These are phyloP conservation scores for Actias luna DNA, from an alignment of 2,888 invertebrate species.

Conservation along the genomic window DNA sequence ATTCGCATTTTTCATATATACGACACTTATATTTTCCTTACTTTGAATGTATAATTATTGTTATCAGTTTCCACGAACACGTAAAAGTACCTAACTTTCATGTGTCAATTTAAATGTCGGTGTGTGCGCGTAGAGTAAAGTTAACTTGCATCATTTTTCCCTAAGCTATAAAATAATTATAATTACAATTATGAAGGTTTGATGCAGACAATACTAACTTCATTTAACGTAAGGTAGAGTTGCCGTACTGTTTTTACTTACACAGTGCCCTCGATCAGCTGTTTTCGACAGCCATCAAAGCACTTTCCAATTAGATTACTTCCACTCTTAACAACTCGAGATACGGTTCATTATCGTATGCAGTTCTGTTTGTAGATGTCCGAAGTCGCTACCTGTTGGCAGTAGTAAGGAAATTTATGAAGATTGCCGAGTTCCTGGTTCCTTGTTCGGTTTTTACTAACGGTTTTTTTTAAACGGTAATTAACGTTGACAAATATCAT, in stretches of 20 bases:
- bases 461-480: conserved; percentile 15
- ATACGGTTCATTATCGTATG: conserved; percentile 5
- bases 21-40: no score
- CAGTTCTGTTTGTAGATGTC: background rate
- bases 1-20: no score
- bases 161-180: no score
- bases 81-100: no score
- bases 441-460: conserved; percentile 21
- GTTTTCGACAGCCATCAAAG: conserved; percentile 7
- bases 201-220: no score
- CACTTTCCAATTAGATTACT: background rate
- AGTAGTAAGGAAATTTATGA: conserved; percentile 14
- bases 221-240: background rate
- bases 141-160: no score
- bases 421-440: conserved; percentile 31
- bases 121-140: no score
- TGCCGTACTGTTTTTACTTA: conserved; percentile 11
- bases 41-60: no score
- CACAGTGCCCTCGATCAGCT: conserved; percentile 15
- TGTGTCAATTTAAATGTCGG: no score
- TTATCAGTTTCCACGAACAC: no score
- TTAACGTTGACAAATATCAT: conserved; percentile 18
- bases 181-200: background rate
- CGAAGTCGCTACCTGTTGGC: background rate
- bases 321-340: background rate